Base-by-base conservation (phyloP, 2,888 invertebrate species). In the Rhorus exstirpatorius region DNA sequence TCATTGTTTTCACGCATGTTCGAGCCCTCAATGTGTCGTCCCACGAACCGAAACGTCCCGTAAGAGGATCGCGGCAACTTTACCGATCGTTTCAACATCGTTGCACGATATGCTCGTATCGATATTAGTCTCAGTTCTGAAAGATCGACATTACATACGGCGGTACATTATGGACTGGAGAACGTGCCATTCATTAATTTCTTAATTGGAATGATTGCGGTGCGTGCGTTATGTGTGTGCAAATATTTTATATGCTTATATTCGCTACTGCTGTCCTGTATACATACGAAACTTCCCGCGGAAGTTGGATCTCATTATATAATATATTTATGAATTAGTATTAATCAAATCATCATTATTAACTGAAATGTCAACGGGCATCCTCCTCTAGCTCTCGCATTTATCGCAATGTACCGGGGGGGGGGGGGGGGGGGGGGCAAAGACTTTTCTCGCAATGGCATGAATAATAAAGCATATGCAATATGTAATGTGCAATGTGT, bases 361-460 rank as follows among this genome's bases (percentile, higher is more conserved):
- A 58, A 53, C 35, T 35, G 70, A 71, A 71, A 71, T 71, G 70
- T 58, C 70, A 71, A 44, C 70, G 70, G 41, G 70, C 70, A 71
- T 71, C 70, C 55, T 55, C 41, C 44, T 55, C 63, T 21, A 7
- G 24, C 44, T 44, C n/a, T 2, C 8, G 8, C 31, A 31, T 2
- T 31, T 31, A 31, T 2, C 31, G 2, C 31, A 6, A 3, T 31
- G 31, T 3, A 31, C 31, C 6, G 31, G 2, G 2, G n/a, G n/a
- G n/a, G n/a, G n/a, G n/a, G n/a, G n/a, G n/a, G n/a, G n/a, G n/a
- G n/a, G n/a, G n/a, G n/a, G n/a, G n/a, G n/a, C n/a, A n/a, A n/a
- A n/a, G n/a, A n/a, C n/a, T n/a, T n/a, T n/a, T n/a, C n/a, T n/a
- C n/a, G n/a, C n/a, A n/a, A n/a, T n/a, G n/a, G n/a, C n/a, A n/a